Evolutionary conservation across 1,140 invertebrate genomes (phyloP), one percentile per base, ranked within the genome.

Genomic region (Reticulitermes speratus): DNA sequence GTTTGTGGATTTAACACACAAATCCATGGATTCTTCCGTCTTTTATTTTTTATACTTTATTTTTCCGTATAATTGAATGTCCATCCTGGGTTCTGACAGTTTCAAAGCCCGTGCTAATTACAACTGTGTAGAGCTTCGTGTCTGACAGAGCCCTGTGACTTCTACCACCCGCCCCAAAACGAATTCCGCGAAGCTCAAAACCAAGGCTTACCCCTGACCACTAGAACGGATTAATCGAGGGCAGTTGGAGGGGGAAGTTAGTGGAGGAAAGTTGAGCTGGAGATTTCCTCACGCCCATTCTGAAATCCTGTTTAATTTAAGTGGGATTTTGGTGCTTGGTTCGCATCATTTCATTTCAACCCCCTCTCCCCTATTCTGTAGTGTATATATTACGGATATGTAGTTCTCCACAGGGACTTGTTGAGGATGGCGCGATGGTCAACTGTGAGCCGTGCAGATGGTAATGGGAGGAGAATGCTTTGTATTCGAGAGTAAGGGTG

Each of bases 301-400:
- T 84, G 44, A 84, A 84, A 84, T 84, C 83, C 83, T 84, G 83
- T 84, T 84, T 84, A 84, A 84, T 84, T 84, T 84, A 84, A 84
- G 83, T 84, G 83, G 83, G 83, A 84, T 84, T 44, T 84, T 12
- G 32, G 38, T 45, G 38, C 48, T 84, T 44, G 44, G 83, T 19
- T 25, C 23, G 83, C 32, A 84, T 52, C 83, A 52, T 84, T 84
- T 84, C 83, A 84, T 84, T 84, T 84, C 32, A 84, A 44, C 83
- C 83, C 83, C 32, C 25, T 30, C 83, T 11, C 32, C 32, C 1
- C 32, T 25, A 2, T 23, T 82, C 32, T 25, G 44, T 38, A 7
- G 19, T 38, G 44, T 82, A 21, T 19, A 82, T 75, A 25, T 75
- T n/a, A 30, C n/a, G 65, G 25, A 75, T 75, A 75, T 75, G 65